Base-by-base conservation (phyloP, 92 coral and sea anemone genomes). In the Isaurus tuberculatus region DNA sequence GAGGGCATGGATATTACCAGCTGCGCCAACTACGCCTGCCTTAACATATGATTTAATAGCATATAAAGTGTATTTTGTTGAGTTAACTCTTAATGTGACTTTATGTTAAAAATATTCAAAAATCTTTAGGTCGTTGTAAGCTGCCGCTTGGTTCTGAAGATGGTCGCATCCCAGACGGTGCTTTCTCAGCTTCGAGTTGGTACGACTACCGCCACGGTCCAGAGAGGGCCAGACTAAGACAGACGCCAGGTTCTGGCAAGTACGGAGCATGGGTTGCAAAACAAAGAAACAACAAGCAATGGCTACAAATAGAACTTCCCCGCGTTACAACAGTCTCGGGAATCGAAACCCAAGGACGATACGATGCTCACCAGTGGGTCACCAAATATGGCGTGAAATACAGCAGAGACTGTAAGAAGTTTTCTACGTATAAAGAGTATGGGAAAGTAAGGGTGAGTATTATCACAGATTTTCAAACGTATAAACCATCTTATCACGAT, bases 221-320 rank as follows among this genome's bases (percentile, higher is more conserved):
- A 33, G 97, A 93, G 36, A 86, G 97, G 48, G 97, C 94, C 32
- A 83, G 92, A 34, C 75, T 93, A 0, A 89, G 91, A 46, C 84
- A 80, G 53, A 80, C 89, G 1, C 72, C 84, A 3, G 89, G 86
- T 4, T 85, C 88, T 51, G 89, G 97, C 3, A 88, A 90, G 40
- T 72, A 86, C 15, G 97, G 97, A 10, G 97, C 89, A 2, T 93
- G 97, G 97, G 88, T 92, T 30, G 87, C 97, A n/a, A 83, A 55
- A 55, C 15, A 81, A 51, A 80, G 90, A 29, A 84, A 91, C 55
- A 3, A 51, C n/a, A 70, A 84, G 16, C 92, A 93, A 48, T 93
- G 97, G 97, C 87, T 93, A 19, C 90, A 84, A 63, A 78, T 90
- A 37, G 85, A 86, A 67, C 82, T 93, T 49, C 67, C 81, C 13